Base-by-base conservation (phyloP, 2,888 invertebrate genomes). In the Rhagonycha fulva region DNA sequence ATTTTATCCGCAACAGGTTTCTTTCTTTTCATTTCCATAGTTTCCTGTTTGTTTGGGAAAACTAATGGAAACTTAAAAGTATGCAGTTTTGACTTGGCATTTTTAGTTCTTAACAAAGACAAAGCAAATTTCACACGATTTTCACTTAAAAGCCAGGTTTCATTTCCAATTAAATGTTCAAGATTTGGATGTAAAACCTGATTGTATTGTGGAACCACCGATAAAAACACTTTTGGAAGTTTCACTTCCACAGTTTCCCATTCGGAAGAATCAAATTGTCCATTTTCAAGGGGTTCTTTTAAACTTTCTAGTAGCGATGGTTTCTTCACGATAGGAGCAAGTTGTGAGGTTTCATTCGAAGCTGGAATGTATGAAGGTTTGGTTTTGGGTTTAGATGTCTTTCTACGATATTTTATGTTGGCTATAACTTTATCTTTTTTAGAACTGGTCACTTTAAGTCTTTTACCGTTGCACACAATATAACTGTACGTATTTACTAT, bases 111-210 rank as follows among this genome's bases (percentile, higher is more conserved):
- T 76, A 92, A 81, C 62, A 89, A 89, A 14, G 91, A 89, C 70
- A 90, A 87, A 24, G 92, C 90, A 86, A 91, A 91, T 72, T 91
- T 88, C 1, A 91, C 89, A 88, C 90, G 90, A 80, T 89, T 87
- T 70, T 85, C 83, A 60, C 88, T 87, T 78, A 92, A 88, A 1
- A 83, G 79, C 11, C 88, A 89, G 75, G 89, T 85, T 76, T 89
- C 85, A 67, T 86, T 83, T 77, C 87, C 83, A 61, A 84, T 76
- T 84, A 89, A 89, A 74, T 86, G 87, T 26, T 86, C 81, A 60
- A 90, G 86, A 14, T 87, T 81, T 7, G 89, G 84, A 81, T 90
- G 89, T 76, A 92, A 83, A 4, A 87, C 82, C 81, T 87, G 88
- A 2, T 90, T 89, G 76, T 89, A 85, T 73, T 86, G 82, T 10